Evolutionary conservation across 2,113 vertebrate species (phyloP), one percentile per base, ranked within the genome.

Genomic region (Bubo bubo): DNA sequence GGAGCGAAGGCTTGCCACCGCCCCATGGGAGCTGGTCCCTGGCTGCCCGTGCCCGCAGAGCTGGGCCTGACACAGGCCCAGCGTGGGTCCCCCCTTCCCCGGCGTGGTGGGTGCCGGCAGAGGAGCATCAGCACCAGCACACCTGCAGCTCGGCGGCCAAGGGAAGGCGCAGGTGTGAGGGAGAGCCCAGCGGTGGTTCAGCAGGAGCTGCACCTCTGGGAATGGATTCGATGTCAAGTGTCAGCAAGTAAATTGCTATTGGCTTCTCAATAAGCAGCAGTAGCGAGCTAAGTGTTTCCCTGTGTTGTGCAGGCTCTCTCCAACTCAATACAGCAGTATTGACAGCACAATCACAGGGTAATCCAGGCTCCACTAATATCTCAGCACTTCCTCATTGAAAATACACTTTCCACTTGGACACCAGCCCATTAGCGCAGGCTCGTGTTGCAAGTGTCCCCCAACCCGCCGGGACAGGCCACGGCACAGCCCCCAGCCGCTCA

Each of bases 201-300:
- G 96, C 93, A 75, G 93, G 96, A 97, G 96, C 95, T 93, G 85
- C 41, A 97, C 98, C 98, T 98, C 96, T 89, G 97, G 97, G 97
- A 98, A 98, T 91, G 97, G 96, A 98, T 98, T 98, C 70, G 90
- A 98, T 98, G 97, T 98, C 98, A 98, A 98, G 98, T 98, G 98
- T 99, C 98, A 99, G 98, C 98, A 99, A 98, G 98, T 98, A 99
- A 99, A 99, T 99, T 99, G 99, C 99, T 99, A 99, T 99, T 99
- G 99, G 99, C 99, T 99, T 99, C 99, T 99, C 99, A 99, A 99
- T 99, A 99, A 99, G 99, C 98, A 99, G 99, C 98, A 98, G 98
- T 92, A 98, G 98, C 97, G 98, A 98, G 98, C 97, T 98, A 98
- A 98, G 98, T 98, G 98, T 99, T 98, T 98, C 98, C 99, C 98